phyloP scores from a whole-genome alignment of 2,113 vertebrate genomes.

The Alligator sinensis region DNA sequence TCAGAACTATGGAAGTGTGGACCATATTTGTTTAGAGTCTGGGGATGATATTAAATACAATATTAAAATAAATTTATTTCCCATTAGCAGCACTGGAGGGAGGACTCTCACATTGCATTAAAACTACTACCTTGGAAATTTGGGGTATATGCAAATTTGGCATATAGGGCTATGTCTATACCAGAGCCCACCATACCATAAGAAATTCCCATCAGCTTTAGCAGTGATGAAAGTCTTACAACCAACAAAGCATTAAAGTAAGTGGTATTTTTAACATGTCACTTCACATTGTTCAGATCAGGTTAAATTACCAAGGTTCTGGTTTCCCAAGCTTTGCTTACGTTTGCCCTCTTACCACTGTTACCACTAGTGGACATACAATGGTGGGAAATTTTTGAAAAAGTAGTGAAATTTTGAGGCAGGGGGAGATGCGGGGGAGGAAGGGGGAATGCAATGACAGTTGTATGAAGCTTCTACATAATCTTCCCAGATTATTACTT shows the following conservation, averaged over 20 bases:
- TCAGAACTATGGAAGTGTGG: neutral
- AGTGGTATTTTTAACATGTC: neutral
- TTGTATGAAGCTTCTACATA: neutral
- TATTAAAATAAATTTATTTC: neutral
- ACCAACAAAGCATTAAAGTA: neutral
- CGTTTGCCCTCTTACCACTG: neutral
- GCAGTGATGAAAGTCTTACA: neutral
- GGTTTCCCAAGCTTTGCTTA: neutral
- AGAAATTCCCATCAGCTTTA: neutral
- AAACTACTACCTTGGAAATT: neutral
- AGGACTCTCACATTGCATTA: neutral
- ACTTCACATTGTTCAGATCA: neutral
- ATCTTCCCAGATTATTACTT: neutral
- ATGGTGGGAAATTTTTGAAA: neutral
- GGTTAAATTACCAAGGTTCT: neutral
- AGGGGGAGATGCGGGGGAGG: neutral
- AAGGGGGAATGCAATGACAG: too few relatives aligned
- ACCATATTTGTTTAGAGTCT: neutral
- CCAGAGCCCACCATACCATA: neutral
- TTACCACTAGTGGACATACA: neutral
- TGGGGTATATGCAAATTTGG: neutral
- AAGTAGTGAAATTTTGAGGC: neutral
- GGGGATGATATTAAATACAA: neutral
- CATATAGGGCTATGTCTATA: neutral
- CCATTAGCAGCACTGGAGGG: neutral